Percentiles rank a stretch among this genome's conserved stretches.
Conservation (phyloP, 2,888 invertebrate genomes). For the Megaustenia siamemsis region DNA sequence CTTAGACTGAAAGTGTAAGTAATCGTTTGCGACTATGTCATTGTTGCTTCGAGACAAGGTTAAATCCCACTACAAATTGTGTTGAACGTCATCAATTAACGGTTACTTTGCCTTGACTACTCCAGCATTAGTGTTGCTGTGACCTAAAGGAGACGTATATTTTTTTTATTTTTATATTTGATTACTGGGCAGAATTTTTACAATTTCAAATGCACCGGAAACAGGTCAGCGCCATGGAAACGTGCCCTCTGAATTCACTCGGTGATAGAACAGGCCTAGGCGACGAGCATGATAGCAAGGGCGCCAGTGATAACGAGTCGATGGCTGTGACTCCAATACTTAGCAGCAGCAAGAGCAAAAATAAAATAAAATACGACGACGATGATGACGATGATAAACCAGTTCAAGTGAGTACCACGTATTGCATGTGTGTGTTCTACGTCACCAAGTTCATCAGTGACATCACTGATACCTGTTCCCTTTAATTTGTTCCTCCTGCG, state of each 20-base stretch:
- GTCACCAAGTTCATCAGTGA: neutral
- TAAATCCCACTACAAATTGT: too few species aligned
- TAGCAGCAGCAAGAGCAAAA: neutral
- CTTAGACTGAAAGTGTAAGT: too few species aligned
- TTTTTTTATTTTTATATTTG: too few species aligned
- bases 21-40: too few species aligned
- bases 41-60: too few species aligned
- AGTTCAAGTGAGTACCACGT: neutral
- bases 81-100: too few species aligned
- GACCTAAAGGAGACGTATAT: too few species aligned
- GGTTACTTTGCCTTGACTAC: too few species aligned
- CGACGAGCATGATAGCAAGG: neutral
- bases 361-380: neutral
- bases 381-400: conserved; percentile 26
- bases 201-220: neutral
- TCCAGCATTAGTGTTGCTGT: too few species aligned
- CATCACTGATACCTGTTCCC: too few species aligned
- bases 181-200: neutral
- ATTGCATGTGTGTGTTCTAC: neutral
- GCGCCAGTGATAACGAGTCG: neutral
- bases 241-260: neutral
- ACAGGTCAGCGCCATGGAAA: conserved; percentile 20
- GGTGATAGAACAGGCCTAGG: neutral
- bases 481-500: too few species aligned
- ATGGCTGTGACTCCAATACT: neutral